A percentile compares a stretch with the other conserved stretches of the same genome.
These are phyloP conservation scores for Tuberolachnus salignus DNA, from an alignment of 2,888 invertebrate species.

Conservation along the genomic window DNA sequence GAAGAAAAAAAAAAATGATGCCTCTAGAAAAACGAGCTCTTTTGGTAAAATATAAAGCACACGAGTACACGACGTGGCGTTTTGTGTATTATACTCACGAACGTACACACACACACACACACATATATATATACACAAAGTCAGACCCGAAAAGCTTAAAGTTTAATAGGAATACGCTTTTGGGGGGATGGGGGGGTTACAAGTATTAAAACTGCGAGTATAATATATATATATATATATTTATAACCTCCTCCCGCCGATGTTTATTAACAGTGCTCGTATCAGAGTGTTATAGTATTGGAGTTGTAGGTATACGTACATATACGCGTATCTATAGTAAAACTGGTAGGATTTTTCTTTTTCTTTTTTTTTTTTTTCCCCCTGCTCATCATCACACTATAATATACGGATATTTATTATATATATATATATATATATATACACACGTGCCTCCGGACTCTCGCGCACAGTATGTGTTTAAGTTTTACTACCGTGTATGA, in stretches of 20 bases:
- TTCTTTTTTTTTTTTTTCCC: not conserved
- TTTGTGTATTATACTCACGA: conserved; percentile 48
- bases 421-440: no score
- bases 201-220: conserved; percentile 38
- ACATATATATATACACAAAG: conserved; percentile 4
- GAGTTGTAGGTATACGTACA: no score
- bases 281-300: not conserved
- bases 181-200: no score
- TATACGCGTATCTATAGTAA: no score
- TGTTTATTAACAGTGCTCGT: conserved; percentile 41
- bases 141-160: conserved; percentile 52
- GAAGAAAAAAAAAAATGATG: no score
- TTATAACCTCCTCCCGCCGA: not conserved
- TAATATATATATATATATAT: no score
- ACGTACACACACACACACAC: not conserved
- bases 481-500: conserved; percentile 36
- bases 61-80: conserved; percentile 37
- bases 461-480: not conserved
- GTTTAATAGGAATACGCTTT: conserved; percentile 53
- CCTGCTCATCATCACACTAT: not conserved
- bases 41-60: no score
- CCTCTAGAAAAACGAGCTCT: no score
- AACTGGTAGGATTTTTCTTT: not conserved
- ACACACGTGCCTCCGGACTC: not conserved
- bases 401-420: no score